These are phyloP conservation scores for Falco berigora DNA, from an alignment of 2,797 vertebrate genomes.

Conservation along the genomic window DNA sequence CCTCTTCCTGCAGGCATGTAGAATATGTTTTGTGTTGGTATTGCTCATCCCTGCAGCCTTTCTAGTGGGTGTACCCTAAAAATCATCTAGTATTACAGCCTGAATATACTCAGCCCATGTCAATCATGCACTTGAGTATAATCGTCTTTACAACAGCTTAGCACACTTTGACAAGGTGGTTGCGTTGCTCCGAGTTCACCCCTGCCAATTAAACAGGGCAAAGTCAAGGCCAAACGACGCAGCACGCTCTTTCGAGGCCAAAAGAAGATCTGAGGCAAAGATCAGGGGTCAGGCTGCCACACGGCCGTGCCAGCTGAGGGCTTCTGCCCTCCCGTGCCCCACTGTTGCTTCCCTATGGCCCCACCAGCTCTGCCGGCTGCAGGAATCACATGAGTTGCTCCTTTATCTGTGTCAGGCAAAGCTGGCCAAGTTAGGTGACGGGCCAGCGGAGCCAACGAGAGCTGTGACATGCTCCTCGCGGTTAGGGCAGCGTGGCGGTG, in stretches of 20 bases:
- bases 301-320: neutral
- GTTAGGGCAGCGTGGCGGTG: fast-evolving
- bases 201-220: neutral
- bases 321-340: neutral
- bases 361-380: neutral
- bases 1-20: neutral
- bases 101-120: neutral
- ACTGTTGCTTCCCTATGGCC: neutral
- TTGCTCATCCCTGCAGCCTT: neutral
- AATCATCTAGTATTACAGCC: neutral
- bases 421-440: neutral
- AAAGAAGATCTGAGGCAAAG: conserved; percentile 13
- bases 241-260: fast-evolving
- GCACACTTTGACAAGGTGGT: neutral
- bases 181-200: neutral
- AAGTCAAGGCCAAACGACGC: neutral
- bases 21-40: neutral
- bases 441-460: neutral
- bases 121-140: neutral
- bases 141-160: neutral
- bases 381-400: neutral
- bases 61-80: neutral
- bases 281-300: neutral
- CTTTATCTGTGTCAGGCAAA: neutral
- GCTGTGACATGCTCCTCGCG: neutral